Conservation (phyloP, 2,797 vertebrate species). For the Syndactyla subalaris region DNA sequence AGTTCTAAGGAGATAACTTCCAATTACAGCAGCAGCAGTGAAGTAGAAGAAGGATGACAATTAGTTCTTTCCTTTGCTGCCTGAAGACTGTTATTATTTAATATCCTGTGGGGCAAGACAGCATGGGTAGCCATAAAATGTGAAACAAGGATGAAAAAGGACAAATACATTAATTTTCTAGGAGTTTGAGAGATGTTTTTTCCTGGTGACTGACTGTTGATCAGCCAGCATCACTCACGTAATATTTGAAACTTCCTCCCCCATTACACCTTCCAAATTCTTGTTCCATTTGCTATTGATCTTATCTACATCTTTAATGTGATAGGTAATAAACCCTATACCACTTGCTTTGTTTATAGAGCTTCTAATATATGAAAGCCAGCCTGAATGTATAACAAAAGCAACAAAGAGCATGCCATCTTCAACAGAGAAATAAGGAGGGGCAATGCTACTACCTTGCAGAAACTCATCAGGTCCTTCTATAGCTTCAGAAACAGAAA, state of each 20-base stretch:
- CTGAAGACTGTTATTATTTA: constrained; percentile 63
- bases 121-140: constrained; percentile 7
- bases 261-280: not conserved
- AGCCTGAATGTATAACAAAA: not conserved
- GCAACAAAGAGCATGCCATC: not conserved
- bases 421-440: not conserved
- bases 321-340: not conserved
- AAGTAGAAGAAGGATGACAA: constrained; percentile 53
- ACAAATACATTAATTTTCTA: constrained; percentile 22
- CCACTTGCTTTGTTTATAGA: not conserved
- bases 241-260: not conserved
- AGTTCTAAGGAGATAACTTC: constrained; percentile 75
- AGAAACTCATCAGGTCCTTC: not conserved
- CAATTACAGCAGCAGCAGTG: constrained; percentile 65
- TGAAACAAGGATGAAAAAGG: constrained; percentile 1
- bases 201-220: not conserved
- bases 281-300: not conserved
- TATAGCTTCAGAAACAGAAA: not conserved
- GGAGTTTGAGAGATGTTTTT: not conserved
- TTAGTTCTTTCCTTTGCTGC: constrained; percentile 55
- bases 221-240: not conserved
- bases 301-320: not conserved
- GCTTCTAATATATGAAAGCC: not conserved
- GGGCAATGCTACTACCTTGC: not conserved
- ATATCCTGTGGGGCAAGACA: constrained; percentile 58